Base-by-base conservation (phyloP, 2,113 vertebrate genomes). In the Microcebus murinus region DNA sequence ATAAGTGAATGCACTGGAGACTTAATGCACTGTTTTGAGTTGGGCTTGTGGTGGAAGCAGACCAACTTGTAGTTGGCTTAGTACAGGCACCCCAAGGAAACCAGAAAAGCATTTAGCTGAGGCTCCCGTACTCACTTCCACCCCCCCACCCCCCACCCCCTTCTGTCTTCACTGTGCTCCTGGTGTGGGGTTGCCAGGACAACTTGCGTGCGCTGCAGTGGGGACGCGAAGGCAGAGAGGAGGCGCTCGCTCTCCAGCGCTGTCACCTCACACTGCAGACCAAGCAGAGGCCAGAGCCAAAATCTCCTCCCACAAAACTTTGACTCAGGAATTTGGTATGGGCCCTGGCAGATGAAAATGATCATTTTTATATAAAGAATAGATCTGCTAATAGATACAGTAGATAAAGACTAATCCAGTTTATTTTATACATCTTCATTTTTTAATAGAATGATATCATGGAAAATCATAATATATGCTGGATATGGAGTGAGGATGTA, bases 361-460 rank as follows among this genome's bases (percentile, higher is more conserved):
- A 57, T 83, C 12, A 84, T 93, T 91, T 94, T 39, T 63, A 77
- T 7, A 50, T 73, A 79, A 93, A 84, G 2, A 89, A 39, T 68
- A 9, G 86, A 34, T 68, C 45, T 92, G 31, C n/a, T 74, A 13
- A 27, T 45, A 50, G 31, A 84, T 13, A 25, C 63, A 70, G 45
- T 57, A 70, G n/a, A 85, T 61, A 74, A 80, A 76, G 8, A 84
- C 59, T 36, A 96, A 94, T 15, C 12, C 13, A 95, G 25, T 61
- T 76, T 59, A 52, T 70, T 85, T 76, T 34, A 31, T 13, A 90
- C 39, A 8, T 74, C 42, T 86, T 61, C 59, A 9, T 42, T 95
- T 90, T 86, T 95, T 7, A 61, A 81, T 77, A 36, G 3, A 89
- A 85, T 68, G 25, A 31, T 77, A 13, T 48, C 77, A 92, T 23